Conservation (phyloP, 2,113 vertebrate genomes). For the Ptilorrhoa leucosticta region DNA sequence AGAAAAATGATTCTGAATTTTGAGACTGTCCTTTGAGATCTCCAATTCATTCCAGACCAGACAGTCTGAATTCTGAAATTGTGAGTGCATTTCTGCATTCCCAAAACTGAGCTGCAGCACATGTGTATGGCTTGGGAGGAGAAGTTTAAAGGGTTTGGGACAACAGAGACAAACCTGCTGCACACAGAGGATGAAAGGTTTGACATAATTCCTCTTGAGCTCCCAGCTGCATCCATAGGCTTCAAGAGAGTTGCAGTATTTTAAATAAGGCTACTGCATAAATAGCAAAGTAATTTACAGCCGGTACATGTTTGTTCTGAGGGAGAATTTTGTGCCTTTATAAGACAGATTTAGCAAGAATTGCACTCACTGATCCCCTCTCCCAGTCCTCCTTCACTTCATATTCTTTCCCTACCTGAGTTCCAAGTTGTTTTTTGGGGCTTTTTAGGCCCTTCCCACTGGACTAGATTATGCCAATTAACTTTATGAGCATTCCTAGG, state of each 20-base stretch:
- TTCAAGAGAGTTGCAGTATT: neutral
- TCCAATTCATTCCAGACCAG: neutral
- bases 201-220: neutral
- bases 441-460: neutral
- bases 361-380: neutral
- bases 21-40: neutral
- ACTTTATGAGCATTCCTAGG: neutral
- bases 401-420: rapidly evolving
- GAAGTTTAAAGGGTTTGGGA: neutral
- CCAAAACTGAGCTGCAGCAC: neutral
- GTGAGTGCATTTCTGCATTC: neutral
- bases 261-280: neutral
- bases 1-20: neutral
- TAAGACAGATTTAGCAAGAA: neutral
- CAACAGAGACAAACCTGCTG: neutral
- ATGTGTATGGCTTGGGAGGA: neutral
- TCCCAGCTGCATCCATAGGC: neutral
- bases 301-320: neutral
- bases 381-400: neutral
- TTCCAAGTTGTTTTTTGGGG: neutral
- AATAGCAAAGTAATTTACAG: neutral
- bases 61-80: neutral
- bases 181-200: neutral
- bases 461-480: neutral
- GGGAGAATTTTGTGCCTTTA: neutral